Evolutionary conservation across 2,888 invertebrate genomes (phyloP), one percentile per base, ranked within the genome.

Genomic region (Anagyrus pseudococci): DNA sequence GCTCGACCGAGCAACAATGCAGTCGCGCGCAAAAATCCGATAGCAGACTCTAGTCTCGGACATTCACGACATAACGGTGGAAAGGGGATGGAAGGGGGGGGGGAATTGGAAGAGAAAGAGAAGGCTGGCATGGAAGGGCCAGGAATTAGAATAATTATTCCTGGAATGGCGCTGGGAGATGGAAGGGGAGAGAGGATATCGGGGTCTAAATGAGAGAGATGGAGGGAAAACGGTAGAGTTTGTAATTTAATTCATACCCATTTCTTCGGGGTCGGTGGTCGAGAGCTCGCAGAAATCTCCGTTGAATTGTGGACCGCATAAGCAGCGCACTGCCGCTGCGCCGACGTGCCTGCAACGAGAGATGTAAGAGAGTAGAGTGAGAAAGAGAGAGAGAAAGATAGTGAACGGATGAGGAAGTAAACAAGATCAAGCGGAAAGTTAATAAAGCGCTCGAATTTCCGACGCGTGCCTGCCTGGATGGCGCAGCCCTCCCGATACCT

Each of bases 251-350:
- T 68, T 57, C 55, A 66, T 73, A 77, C 76, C 76, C 15, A 49
- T 69, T 40, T 73, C 69, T 37, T 66, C 47, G 29, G 68, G 69
- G 64, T 72, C 72, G 52, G 83, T 81, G 49, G 85, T 84, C 68
- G 86, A 87, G 58, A 87, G 84, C 79, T 90, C 89, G 75, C 91
- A 91, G 72, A 87, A 85, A 74, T 87, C 88, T 46, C 91, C 91
- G 40, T 87, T 87, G 81, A 85, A 90, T 26, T 87, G 88, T 1
- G 84, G 78, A 6, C 86, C 84, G 79, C 91, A 91, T 71, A 87
- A 84, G 76, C 91, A 91, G 75, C 87, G 88, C 68, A 90, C 88
- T 25, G 89, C 89, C 60, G 88, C 87, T n/a, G 89, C 88, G 4
- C 91, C 91, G 79, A 91, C 87, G 82, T 91, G 91, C 76, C 91